Base-by-base conservation (phyloP, 2,113 vertebrate genomes). In the Cyprinus carpio region DNA sequence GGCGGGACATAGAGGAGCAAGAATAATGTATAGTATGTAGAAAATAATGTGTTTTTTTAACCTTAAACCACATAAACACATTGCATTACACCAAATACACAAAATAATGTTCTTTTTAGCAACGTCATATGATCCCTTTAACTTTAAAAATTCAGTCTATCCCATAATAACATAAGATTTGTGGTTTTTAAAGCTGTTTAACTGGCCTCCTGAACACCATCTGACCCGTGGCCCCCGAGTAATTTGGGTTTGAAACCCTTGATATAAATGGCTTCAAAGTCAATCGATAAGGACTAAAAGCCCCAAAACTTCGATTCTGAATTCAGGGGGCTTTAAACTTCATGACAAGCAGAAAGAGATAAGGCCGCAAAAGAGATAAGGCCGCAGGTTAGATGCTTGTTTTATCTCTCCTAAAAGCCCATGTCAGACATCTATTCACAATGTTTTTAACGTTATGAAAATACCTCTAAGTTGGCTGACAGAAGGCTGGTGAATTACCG, bases 341-440 rank as follows among this genome's bases (percentile, higher is more conserved):
- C 18, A 31, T 49, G 46, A 54, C 7, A 20, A 54, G 43, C 75
- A 5, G 13, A 20, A 67, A 4, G 2, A 81, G 37, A 64, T 46
- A 64, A 85, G 65, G 49, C 10, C 2, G 0, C 16, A 37, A 78
- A 81, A 3, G 4, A 81, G 37, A 74, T 60, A 74, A 85, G 65
- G 49, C 11, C 6, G 0, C 11, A 37, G 69, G 64, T 54, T 16
- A 43, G 51, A 20, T 4, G n/a, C 62, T 25, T 23, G 56, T 46
- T 62, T 46, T 25, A 18, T 31, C 37, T 34, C 25, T 79, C 23
- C 27, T 43, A 23, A 54, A 85, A 72, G 4, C 34, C 8, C 10
- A 60, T 81, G 78, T 81, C 40, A 75, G 67, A 62, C 31, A 75
- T 81, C 29, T 85, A 46, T 72, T 64, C 43, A 80, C 54, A 54